These are phyloP conservation scores for Halichoerus grypus DNA, from an alignment of 2,113 vertebrate species.

Conservation along the genomic window DNA sequence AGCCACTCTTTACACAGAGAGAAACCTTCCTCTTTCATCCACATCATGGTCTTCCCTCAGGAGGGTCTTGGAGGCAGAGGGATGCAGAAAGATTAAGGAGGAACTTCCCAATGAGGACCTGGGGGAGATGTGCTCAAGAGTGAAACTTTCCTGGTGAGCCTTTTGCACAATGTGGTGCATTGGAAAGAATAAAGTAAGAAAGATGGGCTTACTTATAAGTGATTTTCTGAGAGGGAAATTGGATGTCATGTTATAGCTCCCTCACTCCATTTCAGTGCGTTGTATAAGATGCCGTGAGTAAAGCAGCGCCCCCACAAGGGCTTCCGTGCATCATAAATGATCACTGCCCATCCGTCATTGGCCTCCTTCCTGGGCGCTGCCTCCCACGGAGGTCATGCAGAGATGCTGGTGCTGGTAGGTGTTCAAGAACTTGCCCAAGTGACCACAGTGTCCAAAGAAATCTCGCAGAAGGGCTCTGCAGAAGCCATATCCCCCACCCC, in stretches of 20 bases:
- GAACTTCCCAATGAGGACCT: fast-evolving
- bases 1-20: too few relatives aligned
- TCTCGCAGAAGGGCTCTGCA: fast-evolving
- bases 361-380: fast-evolving
- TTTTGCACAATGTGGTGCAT: background rate
- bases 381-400: fast-evolving
- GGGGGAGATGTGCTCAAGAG: background rate
- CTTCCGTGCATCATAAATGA: fast-evolving
- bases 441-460: fast-evolving
- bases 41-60: too few relatives aligned
- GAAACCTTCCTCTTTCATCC: fast-evolving
- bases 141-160: background rate
- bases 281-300: fast-evolving
- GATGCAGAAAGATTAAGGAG: too few relatives aligned
- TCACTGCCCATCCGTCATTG: fast-evolving
- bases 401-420: background rate
- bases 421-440: background rate
- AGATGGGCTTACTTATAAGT: background rate
- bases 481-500: fast-evolving
- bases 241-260: fast-evolving
- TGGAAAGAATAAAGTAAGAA: background rate
- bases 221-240: background rate
- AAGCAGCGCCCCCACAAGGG: background rate
- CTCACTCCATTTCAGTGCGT: fast-evolving
- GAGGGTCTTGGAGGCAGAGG: too few relatives aligned